Evolutionary conservation across 2,888 invertebrate species (phyloP).

Genomic region (Tachina fera): DNA sequence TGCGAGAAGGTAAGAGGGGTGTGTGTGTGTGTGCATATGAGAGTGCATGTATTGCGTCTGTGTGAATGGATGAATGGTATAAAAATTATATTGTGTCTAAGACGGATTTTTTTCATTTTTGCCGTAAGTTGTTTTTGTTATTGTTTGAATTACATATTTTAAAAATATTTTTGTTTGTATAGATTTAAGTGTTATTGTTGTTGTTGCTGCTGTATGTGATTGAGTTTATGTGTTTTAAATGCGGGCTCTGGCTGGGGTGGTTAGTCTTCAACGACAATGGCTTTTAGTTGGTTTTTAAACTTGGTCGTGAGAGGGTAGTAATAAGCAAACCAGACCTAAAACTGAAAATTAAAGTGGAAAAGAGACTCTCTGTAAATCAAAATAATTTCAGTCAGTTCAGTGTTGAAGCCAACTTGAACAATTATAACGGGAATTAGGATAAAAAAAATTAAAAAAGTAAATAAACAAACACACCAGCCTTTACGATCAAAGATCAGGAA

Average conservation of each 20-base stretch:
- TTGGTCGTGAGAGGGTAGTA: conserved; percentile 82
- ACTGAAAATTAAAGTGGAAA: neutral
- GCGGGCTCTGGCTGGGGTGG: conserved; percentile 74
- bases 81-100: conserved; percentile 66
- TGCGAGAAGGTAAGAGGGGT: neutral
- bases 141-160: conserved; percentile 54
- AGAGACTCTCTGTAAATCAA: neutral
- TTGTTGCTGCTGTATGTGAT: conserved; percentile 59
- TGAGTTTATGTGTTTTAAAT: conserved; percentile 71
- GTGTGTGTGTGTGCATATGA: conserved; percentile 15
- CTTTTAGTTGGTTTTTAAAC: conserved; percentile 82
- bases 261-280: conserved; percentile 78
- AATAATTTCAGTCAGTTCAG: conserved; percentile 26
- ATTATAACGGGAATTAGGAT: conserved; percentile 51
- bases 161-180: conserved; percentile 48
- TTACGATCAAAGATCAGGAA: conserved; percentile 57
- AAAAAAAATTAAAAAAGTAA: conserved; percentile 6
- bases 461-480: conserved; percentile 14
- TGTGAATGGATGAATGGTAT: conserved; percentile 61
- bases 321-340: conserved; percentile 50
- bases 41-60: conserved; percentile 44
- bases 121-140: conserved; percentile 59
- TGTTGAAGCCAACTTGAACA: conserved; percentile 15
- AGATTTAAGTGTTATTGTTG: conserved; percentile 42
- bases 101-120: conserved; percentile 66